Percentiles rank a stretch among this genome's conserved stretches.
Evolutionary conservation across 2,888 invertebrate species (phyloP).

Genomic region (Microctonus aethiopoides): DNA sequence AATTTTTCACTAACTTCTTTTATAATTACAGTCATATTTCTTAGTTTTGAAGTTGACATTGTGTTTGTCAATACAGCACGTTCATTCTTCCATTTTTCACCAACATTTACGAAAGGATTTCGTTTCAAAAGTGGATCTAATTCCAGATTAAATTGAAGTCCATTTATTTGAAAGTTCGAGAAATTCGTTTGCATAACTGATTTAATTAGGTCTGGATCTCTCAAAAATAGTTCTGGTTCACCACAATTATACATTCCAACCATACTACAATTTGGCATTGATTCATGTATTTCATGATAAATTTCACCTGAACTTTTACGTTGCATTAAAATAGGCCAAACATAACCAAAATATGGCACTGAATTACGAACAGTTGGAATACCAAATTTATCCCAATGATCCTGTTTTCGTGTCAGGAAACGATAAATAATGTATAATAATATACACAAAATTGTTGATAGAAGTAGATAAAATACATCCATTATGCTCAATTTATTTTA

Average conservation of each 20-base stretch:
- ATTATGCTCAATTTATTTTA: neutral
- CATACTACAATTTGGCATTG: conserved; percentile 1
- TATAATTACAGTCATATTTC: conserved; percentile 44
- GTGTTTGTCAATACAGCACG: conserved; percentile 34
- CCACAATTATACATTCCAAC: conserved; percentile 5
- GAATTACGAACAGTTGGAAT: conserved; percentile 36
- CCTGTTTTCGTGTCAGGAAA: neutral
- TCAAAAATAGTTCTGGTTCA: neutral
- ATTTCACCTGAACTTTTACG: conserved; percentile 27
- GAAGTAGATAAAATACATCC: neutral
- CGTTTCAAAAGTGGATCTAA: conserved; percentile 47
- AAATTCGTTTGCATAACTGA: conserved; percentile 51
- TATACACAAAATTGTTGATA: neutral
- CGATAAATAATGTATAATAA: neutral
- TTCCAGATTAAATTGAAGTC: conserved; percentile 26
- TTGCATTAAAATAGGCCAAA: conserved; percentile 29
- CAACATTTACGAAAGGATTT: conserved; percentile 55
- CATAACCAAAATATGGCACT: conserved; percentile 46
- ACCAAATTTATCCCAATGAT: conserved; percentile 44
- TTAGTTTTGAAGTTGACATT: conserved; percentile 33
- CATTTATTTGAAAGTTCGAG: conserved; percentile 49
- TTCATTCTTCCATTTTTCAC: conserved; percentile 48
- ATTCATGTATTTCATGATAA: neutral
- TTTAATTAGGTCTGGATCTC: conserved; percentile 50
- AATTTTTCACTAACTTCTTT: conserved; percentile 48